Base-by-base conservation (phyloP, 2,797 vertebrate genomes). In the Serranus cabrilla region DNA sequence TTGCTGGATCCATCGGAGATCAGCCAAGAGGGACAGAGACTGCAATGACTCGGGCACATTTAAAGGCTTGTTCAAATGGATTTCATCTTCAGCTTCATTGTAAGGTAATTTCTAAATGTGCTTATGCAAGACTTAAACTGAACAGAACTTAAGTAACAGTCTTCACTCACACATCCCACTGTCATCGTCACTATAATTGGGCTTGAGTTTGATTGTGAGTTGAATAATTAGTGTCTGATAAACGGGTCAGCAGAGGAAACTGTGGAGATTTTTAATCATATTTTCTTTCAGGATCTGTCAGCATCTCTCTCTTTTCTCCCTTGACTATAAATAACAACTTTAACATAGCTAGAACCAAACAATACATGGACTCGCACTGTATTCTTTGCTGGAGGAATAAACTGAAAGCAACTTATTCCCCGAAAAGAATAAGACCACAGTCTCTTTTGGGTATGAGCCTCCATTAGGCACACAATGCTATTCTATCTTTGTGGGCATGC, bases 261-360 rank as follows among this genome's bases (percentile, higher is more conserved):
- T 56, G 40, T 52, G 60, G 79, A 62, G 51, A 65, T 34, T 63
- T 58, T 18, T 71, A 58, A 78, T 83, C 50, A 17, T 18, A 59
- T 76, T 73, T 58, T 37, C 43, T 80, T 43, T 39, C 56, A 55
- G 43, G 47, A 61, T 68, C 62, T 66, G 66, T 78, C 74, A 81
- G 60, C 56, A 54, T 52, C 43, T 64, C 67, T 75, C n/a, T 71
- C 47, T 47, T 34, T 40, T 21, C 16, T 31, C 27, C 3, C 4
- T 56, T 51, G 27, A 14, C 45, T 62, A 55, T 62, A 63, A 81
- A 78, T 67, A 76, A 57, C 27, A 51, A 34, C 34, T 63, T 69
- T 12, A 60, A 46, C 21, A 47, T 2, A 16, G 62, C 21, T 13
- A 18, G 20, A 60, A 25, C 50, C 34, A 16, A 64, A 18, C 12